Conservation (phyloP, 1,140 invertebrate species). For the Drosophila bipectinata region DNA sequence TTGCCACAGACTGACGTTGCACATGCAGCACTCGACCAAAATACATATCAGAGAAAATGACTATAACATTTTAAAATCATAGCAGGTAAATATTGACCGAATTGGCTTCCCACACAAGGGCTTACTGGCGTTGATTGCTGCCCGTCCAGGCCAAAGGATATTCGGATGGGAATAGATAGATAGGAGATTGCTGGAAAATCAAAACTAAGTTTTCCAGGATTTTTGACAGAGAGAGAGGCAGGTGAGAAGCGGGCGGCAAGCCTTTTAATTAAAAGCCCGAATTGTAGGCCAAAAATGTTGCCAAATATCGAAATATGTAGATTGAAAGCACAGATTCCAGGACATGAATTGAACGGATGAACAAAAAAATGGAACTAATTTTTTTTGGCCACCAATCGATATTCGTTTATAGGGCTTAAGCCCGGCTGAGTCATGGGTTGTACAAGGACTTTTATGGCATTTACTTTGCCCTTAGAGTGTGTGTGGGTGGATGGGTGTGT, state of each 20-base stretch:
- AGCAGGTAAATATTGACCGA: constrained; percentile 63
- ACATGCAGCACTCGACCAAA: constrained; percentile 44
- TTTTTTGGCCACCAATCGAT: constrained; percentile 25
- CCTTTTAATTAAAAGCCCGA: constrained; percentile 62
- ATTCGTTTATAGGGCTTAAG: constrained; percentile 34
- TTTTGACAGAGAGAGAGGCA: no score
- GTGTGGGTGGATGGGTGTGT: neutral
- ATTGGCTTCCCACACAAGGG: constrained; percentile 8
- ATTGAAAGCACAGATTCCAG: constrained; percentile 1
- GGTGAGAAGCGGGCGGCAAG: neutral
- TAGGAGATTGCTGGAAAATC: neutral
- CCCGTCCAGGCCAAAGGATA: constrained; percentile 2
- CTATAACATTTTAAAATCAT: constrained; percentile 70
- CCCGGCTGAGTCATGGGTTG: constrained; percentile 61
- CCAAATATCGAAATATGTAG: constrained; percentile 47
- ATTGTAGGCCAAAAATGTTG: constrained; percentile 23
- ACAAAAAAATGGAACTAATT: constrained; percentile 29
- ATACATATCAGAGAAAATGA: constrained; percentile 46
- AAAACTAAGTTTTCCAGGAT: neutral
- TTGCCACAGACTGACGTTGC: constrained; percentile 36
- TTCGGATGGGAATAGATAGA: neutral
- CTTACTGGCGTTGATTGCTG: constrained; percentile 30
- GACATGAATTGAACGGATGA: neutral
- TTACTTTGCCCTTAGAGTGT: constrained; percentile 17
- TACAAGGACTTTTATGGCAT: constrained; percentile 51